Base-by-base conservation (phyloP, 2,888 invertebrate species). In the Chrysopilus asiliformis region DNA sequence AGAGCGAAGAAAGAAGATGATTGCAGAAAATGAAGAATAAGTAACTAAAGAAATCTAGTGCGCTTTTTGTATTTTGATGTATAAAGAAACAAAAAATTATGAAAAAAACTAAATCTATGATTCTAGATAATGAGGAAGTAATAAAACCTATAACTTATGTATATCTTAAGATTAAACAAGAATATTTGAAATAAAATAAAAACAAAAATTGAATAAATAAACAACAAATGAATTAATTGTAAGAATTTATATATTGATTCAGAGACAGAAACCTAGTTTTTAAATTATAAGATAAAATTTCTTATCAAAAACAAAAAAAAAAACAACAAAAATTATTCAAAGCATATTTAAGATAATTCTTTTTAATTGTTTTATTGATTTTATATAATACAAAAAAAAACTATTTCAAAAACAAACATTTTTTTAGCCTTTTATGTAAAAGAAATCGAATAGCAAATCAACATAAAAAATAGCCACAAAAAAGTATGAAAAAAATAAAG, bases 391-490 rank as follows among this genome's bases (percentile, higher is more conserved):
- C n/a, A n/a, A 13, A 12, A 34, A 34, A 34, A 25, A 25, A 16
- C 2, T 17, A 28, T 19, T 19, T 16, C 4, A 14, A 20, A 22
- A 26, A 25, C 17, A 12, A 26, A n/a, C n/a, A n/a, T n/a, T n/a
- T n/a, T n/a, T 25, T 35, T 28, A 35, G 35, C 29, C 35, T 35
- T 35, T 35, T 35, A 20, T 35, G n/a, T n/a, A n/a, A n/a, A n/a
- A n/a, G n/a, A n/a, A n/a, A n/a, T n/a, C n/a, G n/a, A n/a, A n/a
- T n/a, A n/a, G n/a, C n/a, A 35, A 35, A 13, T 29, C 14, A 7
- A 12, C 24, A 6, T 19, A 12, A 25, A 26, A 25, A 34, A 27
- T 22, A 29, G n/a, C 16, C 8, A 22, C 12, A 34, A 27, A 28
- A 19, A 28, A 29, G 17, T 13, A 13, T n/a, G 13, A n/a, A 33